A percentile compares a stretch with the other conserved stretches of the same genome.
phyloP scores from a whole-genome alignment of 1,140 invertebrate species.

The Paralvinella palmiformis region DNA sequence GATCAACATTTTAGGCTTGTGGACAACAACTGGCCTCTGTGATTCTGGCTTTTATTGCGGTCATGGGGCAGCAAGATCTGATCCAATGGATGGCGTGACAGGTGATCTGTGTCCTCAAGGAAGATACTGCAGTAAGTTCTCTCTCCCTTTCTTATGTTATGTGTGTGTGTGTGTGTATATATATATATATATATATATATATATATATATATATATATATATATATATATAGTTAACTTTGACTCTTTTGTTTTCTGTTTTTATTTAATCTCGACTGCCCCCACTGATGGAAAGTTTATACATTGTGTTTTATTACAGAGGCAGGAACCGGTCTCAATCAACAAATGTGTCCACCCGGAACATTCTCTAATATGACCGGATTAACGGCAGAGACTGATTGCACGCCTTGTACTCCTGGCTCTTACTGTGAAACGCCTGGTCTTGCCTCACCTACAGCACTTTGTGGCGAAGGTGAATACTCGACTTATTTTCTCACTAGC shows the following conservation, averaged over 20 bases:
- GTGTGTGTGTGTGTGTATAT: background rate
- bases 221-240: too few relatives aligned
- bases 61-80: conserved; percentile 32
- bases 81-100: conserved; percentile 42
- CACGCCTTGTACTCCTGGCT: conserved; percentile 35
- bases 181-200: background rate
- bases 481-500: background rate
- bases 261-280: too few relatives aligned
- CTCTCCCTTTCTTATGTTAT: background rate
- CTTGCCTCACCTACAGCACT: conserved; percentile 36
- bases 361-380: conserved; percentile 38
- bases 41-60: conserved; percentile 46
- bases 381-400: conserved; percentile 28
- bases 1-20: conserved; percentile 35
- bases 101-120: conserved; percentile 40
- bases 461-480: conserved; percentile 34
- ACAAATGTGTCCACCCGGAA: conserved; percentile 36
- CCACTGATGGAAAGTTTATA: too few relatives aligned
- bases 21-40: conserved; percentile 35
- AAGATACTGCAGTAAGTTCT: conserved; percentile 30
- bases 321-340: conserved; percentile 26
- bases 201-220: too few relatives aligned
- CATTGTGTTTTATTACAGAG: too few relatives aligned
- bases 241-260: too few relatives aligned
- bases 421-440: conserved; percentile 38